phyloP scores from a whole-genome alignment of 2,113 vertebrate genomes.

The Micronycteris hirsuta region DNA sequence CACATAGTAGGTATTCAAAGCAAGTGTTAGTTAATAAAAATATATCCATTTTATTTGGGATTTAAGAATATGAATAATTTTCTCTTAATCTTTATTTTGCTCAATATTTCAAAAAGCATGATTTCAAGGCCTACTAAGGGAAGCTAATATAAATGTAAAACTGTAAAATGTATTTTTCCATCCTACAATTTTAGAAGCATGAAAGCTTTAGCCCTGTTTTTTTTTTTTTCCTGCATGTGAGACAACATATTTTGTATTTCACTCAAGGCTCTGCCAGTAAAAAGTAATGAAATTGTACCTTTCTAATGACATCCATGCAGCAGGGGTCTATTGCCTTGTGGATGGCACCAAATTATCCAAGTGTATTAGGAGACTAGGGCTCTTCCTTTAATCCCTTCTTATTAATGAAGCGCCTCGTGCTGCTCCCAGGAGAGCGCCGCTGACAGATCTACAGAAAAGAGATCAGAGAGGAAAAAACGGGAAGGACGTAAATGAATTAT shows the following conservation, averaged over 20 bases:
- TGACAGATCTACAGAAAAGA: constrained; percentile 43
- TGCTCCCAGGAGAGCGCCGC: constrained; percentile 34
- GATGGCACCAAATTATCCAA: constrained; percentile 64
- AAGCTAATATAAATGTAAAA: constrained; percentile 17
- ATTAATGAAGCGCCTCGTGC: constrained; percentile 51
- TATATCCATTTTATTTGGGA: neutral
- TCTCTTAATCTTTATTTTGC: constrained; percentile 57
- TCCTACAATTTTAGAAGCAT: constrained; percentile 50
- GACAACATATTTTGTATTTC: constrained; percentile 68
- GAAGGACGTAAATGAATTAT: constrained; percentile 59
- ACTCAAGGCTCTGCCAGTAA: constrained; percentile 73
- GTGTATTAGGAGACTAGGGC: constrained; percentile 50
- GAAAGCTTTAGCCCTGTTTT: constrained; percentile 19
- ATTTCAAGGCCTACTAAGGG: constrained; percentile 30
- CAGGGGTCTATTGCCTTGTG: constrained; percentile 69
- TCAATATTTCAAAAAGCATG: constrained; percentile 57
- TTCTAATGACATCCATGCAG: constrained; percentile 69
- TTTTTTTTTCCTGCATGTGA: neutral
- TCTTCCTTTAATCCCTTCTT: constrained; percentile 63
- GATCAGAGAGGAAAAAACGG: constrained; percentile 54
- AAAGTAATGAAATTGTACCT: constrained; percentile 72
- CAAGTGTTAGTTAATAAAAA: neutral
- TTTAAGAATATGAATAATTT: constrained; percentile 34
- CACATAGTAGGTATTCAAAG: constrained; percentile 34
- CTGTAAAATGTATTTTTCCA: constrained; percentile 47